Conservation (phyloP, 2,113 vertebrate genomes). For the Glareola pratincola region DNA sequence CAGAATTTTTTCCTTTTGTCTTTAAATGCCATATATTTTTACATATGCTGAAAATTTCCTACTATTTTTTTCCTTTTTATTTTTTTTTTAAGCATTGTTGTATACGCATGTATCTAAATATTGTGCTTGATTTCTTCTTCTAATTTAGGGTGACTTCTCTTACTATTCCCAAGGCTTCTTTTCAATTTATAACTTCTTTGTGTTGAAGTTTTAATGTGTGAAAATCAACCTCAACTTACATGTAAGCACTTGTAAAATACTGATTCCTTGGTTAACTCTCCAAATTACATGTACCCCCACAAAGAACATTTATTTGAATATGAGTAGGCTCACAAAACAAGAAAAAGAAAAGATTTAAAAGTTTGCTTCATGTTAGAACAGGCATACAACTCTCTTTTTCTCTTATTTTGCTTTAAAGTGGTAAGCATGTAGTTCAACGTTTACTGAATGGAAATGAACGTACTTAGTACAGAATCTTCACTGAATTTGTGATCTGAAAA, state of each 20-base stretch:
- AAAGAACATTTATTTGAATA: not conserved
- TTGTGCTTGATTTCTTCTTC: not conserved
- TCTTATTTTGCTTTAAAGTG: not conserved
- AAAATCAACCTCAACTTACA: not conserved
- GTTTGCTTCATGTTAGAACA: not conserved
- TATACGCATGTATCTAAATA: not conserved
- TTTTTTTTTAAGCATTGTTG: not conserved
- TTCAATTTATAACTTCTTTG: not conserved
- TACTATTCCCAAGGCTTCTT: not conserved
- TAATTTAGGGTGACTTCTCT: not conserved
- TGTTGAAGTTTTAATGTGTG: not conserved
- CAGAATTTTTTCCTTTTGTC: not conserved
- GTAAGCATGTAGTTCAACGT: not conserved
- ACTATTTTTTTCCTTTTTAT: fast-evolving
- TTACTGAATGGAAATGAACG: not conserved
- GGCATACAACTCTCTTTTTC: not conserved
- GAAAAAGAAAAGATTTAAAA: not conserved
- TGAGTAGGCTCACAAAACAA: not conserved
- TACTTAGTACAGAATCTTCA: not conserved
- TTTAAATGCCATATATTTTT: not conserved
- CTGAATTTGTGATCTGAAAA: not conserved
- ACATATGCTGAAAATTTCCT: not conserved
- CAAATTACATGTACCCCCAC: fast-evolving
- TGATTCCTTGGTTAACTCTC: not conserved
- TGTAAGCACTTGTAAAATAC: not conserved